Base-by-base conservation (phyloP, 2,888 invertebrate species). In the Cephus sareptanus region DNA sequence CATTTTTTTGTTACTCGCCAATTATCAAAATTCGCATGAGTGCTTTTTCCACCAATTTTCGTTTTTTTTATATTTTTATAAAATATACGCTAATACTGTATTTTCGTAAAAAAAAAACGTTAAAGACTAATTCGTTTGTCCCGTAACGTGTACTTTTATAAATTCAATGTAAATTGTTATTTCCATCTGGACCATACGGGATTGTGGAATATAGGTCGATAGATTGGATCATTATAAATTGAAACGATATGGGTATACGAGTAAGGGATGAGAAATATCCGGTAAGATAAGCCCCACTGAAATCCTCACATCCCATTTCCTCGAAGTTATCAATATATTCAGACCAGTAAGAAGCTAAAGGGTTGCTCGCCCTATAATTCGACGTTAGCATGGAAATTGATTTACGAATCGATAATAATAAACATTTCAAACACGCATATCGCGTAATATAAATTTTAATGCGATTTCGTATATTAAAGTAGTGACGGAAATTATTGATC, bases 311-410 rank as follows among this genome's bases (percentile, higher is more conserved):
- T 78, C 80, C 81, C 78, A 77, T 80, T 81, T 80, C 77, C 79
- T 75, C 76, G 68, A 78, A 70, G 71, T 75, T 74, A 78, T 81
- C 79, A 82, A 86, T 83, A 83, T 83, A 81, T 83, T 82, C 79
- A 79, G 76, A 79, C 78, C 81, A 81, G 82, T 80, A 77, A 80
- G 78, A 82, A 80, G 76, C 78, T 82, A 81, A 79, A 83, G 82
- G 79, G 80, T 78, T 82, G 81, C 76, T 81, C 77, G 79, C 79
- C 83, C 80, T 80, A 83, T 82, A 84, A 84, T 80, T 77, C 81
- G 83, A 83, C 81, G 82, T 80, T 84, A 82, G 68, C 81, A 78
- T 79, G 82, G 84, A 85, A 86, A 87, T 84, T 85, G 86, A 88
- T 88, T 83, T 86, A 85, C 84, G 84, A 81, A 81, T 83, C 83